Conservation (phyloP, 2,888 invertebrate species). For the Bruchidius siliquastri region DNA sequence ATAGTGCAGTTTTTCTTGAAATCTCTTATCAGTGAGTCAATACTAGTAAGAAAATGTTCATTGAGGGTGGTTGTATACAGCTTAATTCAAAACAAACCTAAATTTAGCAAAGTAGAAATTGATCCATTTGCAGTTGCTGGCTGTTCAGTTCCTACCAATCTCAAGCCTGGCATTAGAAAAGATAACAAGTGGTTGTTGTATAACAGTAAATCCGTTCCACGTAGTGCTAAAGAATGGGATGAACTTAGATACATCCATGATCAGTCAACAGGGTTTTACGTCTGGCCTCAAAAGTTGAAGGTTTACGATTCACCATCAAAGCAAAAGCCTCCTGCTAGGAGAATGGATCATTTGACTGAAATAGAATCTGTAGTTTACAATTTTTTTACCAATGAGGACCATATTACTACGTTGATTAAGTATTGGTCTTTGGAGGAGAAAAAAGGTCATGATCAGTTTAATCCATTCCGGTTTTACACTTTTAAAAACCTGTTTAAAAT, state of each 20-base stretch:
- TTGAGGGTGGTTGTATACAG: constrained; percentile 58
- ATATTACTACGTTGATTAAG: constrained; percentile 64
- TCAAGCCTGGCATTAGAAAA: constrained; percentile 55
- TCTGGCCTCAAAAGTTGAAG: constrained; percentile 53
- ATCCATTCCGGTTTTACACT: constrained; percentile 59
- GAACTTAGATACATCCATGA: constrained; percentile 59
- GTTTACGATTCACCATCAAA: constrained; percentile 63
- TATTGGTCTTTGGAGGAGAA: constrained; percentile 80
- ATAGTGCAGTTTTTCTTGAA: constrained; percentile 62
- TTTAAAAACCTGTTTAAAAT: constrained; percentile 77
- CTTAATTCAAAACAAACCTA: constrained; percentile 68
- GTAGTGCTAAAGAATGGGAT: constrained; percentile 70
- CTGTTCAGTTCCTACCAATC: background rate
- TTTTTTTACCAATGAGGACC: constrained; percentile 63
- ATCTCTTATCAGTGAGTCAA: constrained; percentile 70
- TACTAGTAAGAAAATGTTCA: constrained; percentile 72
- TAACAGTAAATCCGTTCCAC: constrained; percentile 55
- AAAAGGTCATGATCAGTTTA: constrained; percentile 80
- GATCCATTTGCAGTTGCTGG: constrained; percentile 46
- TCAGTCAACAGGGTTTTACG: constrained; percentile 54
- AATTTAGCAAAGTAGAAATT: constrained; percentile 56
- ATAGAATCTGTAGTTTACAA: constrained; percentile 62
- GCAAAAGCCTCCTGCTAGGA: constrained; percentile 52
- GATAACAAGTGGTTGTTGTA: constrained; percentile 77
- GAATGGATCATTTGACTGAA: constrained; percentile 57